Base-by-base conservation (phyloP, 2,797 vertebrate species). In the Pelobates cultripes region DNA sequence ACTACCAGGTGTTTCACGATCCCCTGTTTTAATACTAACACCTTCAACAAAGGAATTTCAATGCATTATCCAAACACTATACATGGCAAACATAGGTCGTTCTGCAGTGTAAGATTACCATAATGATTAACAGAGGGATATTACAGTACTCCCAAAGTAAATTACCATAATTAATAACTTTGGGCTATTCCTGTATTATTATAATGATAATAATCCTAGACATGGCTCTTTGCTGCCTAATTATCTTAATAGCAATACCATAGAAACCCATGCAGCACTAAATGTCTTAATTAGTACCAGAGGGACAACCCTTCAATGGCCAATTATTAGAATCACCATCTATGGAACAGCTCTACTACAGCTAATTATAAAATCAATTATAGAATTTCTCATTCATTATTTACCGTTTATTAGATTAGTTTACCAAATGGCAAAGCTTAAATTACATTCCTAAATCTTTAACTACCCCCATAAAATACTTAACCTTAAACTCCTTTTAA, bases 341-440 rank as follows among this genome's bases (percentile, higher is more conserved):
- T 3, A 14, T 7, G 14, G 9, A 57, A 57, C 61, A 64, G 5
- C 17, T 40, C 61, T 64, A 4, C 61, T 13, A n/a, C 28, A 28
- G 3, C 61, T 2, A 64, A 40, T 40, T 28, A 64, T 10, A 14
- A 7, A 64, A 64, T 64, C 55, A 28, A 64, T 64, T 14, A 10
- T 40, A 64, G 7, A 28, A 64, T 28, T 51, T 51, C 28, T 17
- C 61, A 64, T 64, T 4, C 13, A 15, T 51, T 57, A 57, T 57
- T 57, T 57, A 57, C 13, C 17, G 15, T 64, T 28, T 64, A 64
- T 64, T 64, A 64, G 61, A 17, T 64, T 7, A 6, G 61, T 64
- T 64, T 64, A 64, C 61, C 61, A 64, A 64, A 64, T 64, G 61
- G 61, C 28, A n/a, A 41, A 40, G 14, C 53, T 79, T 73, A 41